Base-by-base conservation (phyloP, 1,140 invertebrate species). In the Zaprionus lachaisei region DNA sequence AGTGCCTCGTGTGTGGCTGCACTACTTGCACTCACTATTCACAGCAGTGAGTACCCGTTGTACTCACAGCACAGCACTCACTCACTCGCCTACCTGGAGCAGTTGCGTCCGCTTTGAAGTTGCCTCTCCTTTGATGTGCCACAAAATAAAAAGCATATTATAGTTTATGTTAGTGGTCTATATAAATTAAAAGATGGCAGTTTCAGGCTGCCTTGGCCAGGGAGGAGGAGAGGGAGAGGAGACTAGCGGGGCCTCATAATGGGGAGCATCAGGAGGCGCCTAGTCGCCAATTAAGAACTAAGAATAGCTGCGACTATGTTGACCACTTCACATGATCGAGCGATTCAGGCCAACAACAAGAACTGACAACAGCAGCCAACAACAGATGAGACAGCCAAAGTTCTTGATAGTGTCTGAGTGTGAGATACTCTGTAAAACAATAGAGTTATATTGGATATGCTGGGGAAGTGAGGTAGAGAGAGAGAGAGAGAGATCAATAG, bases 321-420 rank as follows among this genome's bases (percentile, higher is more conserved):
- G 81, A 87, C 84, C 84, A 87, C 84, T 87, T 83, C 81, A 87
- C 80, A 89, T 87, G 84, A 87, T 83, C 89, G 84, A 87, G 79
- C 81, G 81, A 89, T 89, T 84, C 51, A 83, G 84, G 84, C 79
- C 85, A 87, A 78, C 70, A 67, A 61, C 69, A 60, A 15, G 26
- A 65, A 26, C 56, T 24, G 55, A 55, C 74, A 72, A 57, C 22
- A 20, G 20, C 55, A 63, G 31, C 12, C 44, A 61, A 49, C 47
- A 64, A 64, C 66, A 63, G 51, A 51, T 37, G 57, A 62, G 15
- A 38, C 20, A 14, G 15, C 1, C 1, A 1, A 0, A 14, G 12
- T 17, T 17, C 4, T 11, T 34, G 0, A 2, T n/a, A 4, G 1
- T 20, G 17, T n/a, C 6, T 12, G 17, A 31, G 24, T 41, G 6